Percentiles rank a stretch among this genome's conserved stretches.
Evolutionary conservation across 1,140 invertebrate species (phyloP).

Genomic region (Ceratosolen solmsi): DNA sequence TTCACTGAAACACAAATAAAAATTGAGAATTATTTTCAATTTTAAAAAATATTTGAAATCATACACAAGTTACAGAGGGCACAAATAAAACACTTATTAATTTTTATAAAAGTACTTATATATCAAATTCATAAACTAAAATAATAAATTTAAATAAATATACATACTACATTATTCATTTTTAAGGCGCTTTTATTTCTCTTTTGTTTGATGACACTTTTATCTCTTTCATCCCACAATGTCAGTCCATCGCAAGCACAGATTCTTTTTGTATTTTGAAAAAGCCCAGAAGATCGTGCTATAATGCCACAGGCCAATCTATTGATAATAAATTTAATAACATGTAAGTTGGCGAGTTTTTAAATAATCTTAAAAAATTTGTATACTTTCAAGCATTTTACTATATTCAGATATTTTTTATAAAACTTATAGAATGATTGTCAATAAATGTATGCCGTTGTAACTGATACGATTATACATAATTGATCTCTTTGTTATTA

Average conservation of each 20-base stretch:
- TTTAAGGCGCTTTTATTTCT: background rate
- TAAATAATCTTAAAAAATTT: no score
- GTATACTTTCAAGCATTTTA: no score
- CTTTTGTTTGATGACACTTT: conserved; percentile 50
- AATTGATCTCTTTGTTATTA: no score
- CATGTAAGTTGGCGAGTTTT: no score
- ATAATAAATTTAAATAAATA: conserved; percentile 53
- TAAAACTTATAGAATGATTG: no score
- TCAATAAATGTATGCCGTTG: no score
- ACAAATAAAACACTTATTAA: no score
- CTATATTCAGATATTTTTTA: no score
- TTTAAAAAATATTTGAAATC: background rate
- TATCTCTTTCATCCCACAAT: conserved; percentile 79
- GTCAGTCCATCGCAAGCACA: conserved; percentile 81
- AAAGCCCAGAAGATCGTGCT: conserved; percentile 79
- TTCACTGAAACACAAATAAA: conserved; percentile 52
- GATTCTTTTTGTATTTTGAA: conserved; percentile 80
- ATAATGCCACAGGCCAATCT: conserved; percentile 81
- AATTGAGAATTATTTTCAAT: background rate
- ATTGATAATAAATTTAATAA: conserved; percentile 36
- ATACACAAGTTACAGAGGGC: conserved; percentile 1
- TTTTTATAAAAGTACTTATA: conserved; percentile 5
- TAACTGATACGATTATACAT: no score
- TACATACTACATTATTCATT: conserved; percentile 56
- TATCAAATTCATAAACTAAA: conserved; percentile 22